Base-by-base conservation (phyloP, 2,113 vertebrate species). In the Barnardius zonarius region DNA sequence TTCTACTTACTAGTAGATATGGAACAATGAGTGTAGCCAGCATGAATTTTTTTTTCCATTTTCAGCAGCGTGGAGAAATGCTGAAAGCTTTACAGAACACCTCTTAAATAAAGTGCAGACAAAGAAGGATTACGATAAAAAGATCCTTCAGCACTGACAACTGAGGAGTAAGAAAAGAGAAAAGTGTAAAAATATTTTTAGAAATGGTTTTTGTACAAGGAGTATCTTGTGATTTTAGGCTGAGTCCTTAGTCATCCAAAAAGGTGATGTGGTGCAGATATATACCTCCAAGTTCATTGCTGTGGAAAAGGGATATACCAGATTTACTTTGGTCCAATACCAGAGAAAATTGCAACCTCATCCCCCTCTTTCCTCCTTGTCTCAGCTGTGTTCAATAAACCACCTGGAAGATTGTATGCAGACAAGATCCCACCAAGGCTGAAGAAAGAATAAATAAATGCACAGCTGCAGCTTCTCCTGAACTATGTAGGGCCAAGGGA, bases 11-110 rank as follows among this genome's bases (percentile, higher is more conserved):
- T 77, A 67, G 11, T 13, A 83, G 64, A 86, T 92, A 91, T 19
- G 28, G 78, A 95, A 96, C 49, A 83, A 63, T 59, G 37, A 92
- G 54, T 93, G 67, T 75, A 93, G 85, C 67, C 82, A 95, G 92
- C 37, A 55, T 17, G 55, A 93, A 46, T 20, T 48, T 59, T 55
- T 46, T 83, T 27, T 88, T 93, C 76, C 76, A 72, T 46, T 77
- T 96, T 90, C 85, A 78, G 35, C 69, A 73, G 19, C 75, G 83
- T n/a, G 37, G 30, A 95, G 73, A 88, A 90, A 88, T 1, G 2
- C 61, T 0, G 9, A 73, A 91, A 85, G n/a, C 31, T 89, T 83
- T 81, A 67, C 19, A 80, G 64, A 80, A 43, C 80, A 77, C 37
- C 35, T 90, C 41, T 76, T 85, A 93, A 88, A 94, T 88, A 70